Evolutionary conservation across 2,888 invertebrate species (phyloP), one percentile per base, ranked within the genome.

Genomic region (Sminthurinus aureus): DNA sequence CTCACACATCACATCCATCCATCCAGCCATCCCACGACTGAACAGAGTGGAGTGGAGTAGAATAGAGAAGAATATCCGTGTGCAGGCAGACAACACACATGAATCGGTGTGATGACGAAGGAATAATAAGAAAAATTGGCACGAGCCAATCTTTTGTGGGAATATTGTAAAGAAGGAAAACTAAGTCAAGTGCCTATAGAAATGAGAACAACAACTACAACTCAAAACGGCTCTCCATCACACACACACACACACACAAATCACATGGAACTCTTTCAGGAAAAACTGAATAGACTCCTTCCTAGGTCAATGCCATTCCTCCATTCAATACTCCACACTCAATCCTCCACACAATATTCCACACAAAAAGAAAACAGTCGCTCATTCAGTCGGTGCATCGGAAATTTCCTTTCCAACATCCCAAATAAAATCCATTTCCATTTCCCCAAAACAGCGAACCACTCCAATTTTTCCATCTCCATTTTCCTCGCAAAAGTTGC

Each of bases 291-390:
- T 52, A 76, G 38, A 58, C 74, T 67, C 75, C 83, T 79, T 83
- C 79, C 83, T 85, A 82, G 85, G 85, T 85, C 85, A 85, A 85
- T 85, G 85, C 81, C 85, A 85, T 83, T 83, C 81, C 75, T 81
- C 83, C 85, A 77, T 83, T 85, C 83, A 81, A 83, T 81, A 82
- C 83, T 79, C 83, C 82, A 85, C 82, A 82, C 85, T 83, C 82
- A 83, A 85, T n/a, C n/a, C 83, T 85, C 83, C 1, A 81, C 71
- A 73, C 80, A 81, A 64, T n/a, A 64, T 18, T 15, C 12, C 38
- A 50, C 1, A 38, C 74, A 74, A 12, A 74, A 74, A 12, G 50
- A 74, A 13, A 24, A 74, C 9, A 24, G n/a, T n/a, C n/a, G n/a
- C n/a, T n/a, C 38, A 66, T 26, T 66, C 71, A 64, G 52, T 81